Percentiles rank a stretch among this genome's conserved stretches.
phyloP scores from a whole-genome alignment of 1,140 invertebrate species.

The Camponotus pennsylvanicus region DNA sequence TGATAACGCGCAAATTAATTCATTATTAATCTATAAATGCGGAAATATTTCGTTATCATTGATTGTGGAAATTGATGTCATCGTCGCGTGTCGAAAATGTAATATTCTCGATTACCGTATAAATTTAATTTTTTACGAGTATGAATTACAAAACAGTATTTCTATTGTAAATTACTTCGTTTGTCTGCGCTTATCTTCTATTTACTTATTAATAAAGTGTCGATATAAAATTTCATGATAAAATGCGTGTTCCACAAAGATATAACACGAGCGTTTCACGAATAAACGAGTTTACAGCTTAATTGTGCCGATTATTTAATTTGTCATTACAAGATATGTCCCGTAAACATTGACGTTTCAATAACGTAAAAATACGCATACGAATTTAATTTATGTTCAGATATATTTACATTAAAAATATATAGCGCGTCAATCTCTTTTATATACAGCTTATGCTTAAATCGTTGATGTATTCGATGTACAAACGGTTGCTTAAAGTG shows the following conservation, averaged over 20 bases:
- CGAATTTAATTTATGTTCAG: background rate
- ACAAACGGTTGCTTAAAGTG: too few species aligned
- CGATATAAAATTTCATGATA: slow-evolving; percentile 33
- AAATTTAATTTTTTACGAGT: background rate
- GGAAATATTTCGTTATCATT: background rate
- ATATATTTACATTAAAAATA: too few species aligned
- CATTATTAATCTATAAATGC: background rate
- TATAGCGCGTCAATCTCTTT: background rate
- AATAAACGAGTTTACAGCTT: background rate
- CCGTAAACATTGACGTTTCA: background rate
- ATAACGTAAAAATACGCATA: background rate
- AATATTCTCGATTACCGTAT: background rate
- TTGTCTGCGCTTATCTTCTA: slow-evolving; percentile 22
- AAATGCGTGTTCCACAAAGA: slow-evolving; percentile 34
- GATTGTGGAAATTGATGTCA: background rate
- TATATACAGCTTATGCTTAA: too few species aligned
- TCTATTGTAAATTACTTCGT: slow-evolving; percentile 19
- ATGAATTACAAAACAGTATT: background rate
- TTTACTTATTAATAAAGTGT: slow-evolving; percentile 34
- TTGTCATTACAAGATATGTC: slow-evolving; percentile 3
- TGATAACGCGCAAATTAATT: background rate
- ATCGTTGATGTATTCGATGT: too few species aligned
- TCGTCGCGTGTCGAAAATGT: background rate
- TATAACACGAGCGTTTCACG: background rate
- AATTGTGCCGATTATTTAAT: slow-evolving; percentile 32